Conservation (phyloP, 2,797 vertebrate species). For the Oophaga sylvatica region DNA sequence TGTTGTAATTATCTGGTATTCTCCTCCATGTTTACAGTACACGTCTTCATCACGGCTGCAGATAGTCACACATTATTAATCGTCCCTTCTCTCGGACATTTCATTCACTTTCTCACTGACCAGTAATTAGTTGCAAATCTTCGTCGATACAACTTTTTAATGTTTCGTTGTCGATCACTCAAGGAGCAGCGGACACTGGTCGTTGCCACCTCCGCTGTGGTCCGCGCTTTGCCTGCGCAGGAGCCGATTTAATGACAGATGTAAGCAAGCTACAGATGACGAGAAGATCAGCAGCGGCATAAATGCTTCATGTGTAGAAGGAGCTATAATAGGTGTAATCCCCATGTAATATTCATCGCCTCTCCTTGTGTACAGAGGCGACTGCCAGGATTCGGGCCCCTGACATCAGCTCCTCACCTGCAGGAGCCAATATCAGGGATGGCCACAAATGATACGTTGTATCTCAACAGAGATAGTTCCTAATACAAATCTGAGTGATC, state of each 20-base stretch:
- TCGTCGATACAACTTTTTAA: neutral
- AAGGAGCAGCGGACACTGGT: neutral
- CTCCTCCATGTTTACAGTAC: neutral
- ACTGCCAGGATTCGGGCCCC: neutral
- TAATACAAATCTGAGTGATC: no score
- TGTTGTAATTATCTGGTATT: neutral
- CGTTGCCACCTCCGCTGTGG: neutral
- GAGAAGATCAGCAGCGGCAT: conserved; percentile 55
- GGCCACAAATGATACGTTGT: no score
- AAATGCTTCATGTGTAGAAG: conserved; percentile 69
- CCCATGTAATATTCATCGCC: conserved; percentile 71
- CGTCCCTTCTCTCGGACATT: neutral
- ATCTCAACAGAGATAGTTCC: no score
- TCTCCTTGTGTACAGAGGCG: neutral
- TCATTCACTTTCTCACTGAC: neutral
- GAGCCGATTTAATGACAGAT: conserved; percentile 40
- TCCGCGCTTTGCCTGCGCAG: no score
- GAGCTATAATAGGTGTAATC: conserved; percentile 61
- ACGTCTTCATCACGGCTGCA: neutral
- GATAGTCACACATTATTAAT: neutral
- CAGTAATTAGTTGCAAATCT: neutral
- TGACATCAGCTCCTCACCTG: neutral
- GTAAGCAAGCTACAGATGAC: conserved; percentile 19
- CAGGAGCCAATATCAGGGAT: no score
- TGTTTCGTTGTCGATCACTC: neutral